These are phyloP conservation scores for Neomonachus schauinslandi DNA, from an alignment of 2,113 vertebrate genomes.

Conservation along the genomic window DNA sequence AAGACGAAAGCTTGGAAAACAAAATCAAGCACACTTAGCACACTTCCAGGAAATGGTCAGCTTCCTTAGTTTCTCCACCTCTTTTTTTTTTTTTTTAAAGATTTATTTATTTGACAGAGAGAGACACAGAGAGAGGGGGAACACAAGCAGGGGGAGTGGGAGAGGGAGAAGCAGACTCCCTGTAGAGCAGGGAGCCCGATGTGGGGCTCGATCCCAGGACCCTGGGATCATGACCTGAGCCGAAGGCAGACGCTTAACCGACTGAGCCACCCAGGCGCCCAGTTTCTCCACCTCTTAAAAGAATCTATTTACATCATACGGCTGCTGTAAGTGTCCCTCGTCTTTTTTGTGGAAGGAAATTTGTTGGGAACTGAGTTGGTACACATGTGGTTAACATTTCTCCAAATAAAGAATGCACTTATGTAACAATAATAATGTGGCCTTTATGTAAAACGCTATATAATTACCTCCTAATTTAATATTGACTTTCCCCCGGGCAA, in stretches of 20 bases:
- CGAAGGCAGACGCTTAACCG: no score
- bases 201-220: no score
- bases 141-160: no score
- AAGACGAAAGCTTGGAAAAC: background rate
- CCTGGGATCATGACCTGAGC: no score
- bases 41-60: background rate
- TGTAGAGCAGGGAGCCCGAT: no score
- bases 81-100: no score
- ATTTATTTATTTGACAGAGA: no score
- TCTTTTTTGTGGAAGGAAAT: background rate
- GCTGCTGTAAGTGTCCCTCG: background rate
- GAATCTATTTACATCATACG: background rate
- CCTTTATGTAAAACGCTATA: background rate
- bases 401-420: background rate
- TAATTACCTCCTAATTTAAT: constrained; percentile 48
- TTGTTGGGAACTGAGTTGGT: background rate
- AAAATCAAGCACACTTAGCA: background rate
- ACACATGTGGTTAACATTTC: background rate
- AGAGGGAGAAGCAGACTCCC: no score
- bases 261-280: no score
- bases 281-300: background rate
- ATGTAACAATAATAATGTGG: background rate
- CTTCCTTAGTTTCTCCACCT: background rate
- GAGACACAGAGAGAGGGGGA: no score
- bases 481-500: background rate